Evolutionary conservation across 2,797 vertebrate genomes (phyloP), one percentile per base, ranked within the genome.

Genomic region (Acanthurus lineatus): DNA sequence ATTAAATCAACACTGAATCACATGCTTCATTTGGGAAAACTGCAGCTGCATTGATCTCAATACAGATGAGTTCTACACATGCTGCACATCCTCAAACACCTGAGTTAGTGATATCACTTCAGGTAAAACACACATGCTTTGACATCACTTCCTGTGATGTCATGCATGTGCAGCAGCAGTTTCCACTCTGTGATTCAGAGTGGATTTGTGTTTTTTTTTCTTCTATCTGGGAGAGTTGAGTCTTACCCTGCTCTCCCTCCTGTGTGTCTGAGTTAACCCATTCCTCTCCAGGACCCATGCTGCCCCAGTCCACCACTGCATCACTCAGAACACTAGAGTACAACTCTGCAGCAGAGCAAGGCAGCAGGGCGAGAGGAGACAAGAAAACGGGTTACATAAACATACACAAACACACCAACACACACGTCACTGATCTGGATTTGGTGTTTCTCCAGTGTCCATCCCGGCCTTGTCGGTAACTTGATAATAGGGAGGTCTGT

Each of bases 321-420:
- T 90, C 93, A 77, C 92, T 92, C 86, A 96, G 93, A 91, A 96
- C 91, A 81, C 92, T 91, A 84, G 94, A 94, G 90, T 95, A 94
- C 92, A 92, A 89, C 76, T 95, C 95, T 96, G 94, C 89, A 80
- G 89, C 83, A 54, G 71, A 80, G 81, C 83, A 83, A 87, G 84
- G 88, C 87, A 87, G 90, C 87, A 54, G 73, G 57, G 63, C 9
- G 63, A 81, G 68, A 84, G 70, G 70, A 88, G 68, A 91, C 82
- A 88, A 90, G 81, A 86, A 83, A 59, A 70, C 20, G 28, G 28
- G 84, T 93, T 87, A 90, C 35, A 59, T 8, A 74, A 54, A 86
- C 68, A 82, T 20, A 45, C 47, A 62, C 61, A 78, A 35, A 62
- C 68, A 66, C 62, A 58, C 53, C 58, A 16, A 38, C 79, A 65